Percentiles rank a stretch among this genome's conserved stretches.
Conservation (phyloP, 2,888 invertebrate species). For the Malacosoma neustria region DNA sequence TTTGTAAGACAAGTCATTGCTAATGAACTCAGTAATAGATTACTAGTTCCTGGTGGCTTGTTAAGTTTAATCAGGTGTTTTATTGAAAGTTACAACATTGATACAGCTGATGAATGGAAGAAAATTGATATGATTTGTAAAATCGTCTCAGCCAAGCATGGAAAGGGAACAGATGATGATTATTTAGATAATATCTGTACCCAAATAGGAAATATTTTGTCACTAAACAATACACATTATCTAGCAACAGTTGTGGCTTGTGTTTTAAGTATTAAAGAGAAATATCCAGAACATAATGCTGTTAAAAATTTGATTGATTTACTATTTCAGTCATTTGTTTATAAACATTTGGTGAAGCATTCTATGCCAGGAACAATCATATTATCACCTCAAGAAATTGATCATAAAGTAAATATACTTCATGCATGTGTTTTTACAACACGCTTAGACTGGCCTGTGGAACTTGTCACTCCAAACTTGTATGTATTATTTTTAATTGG, state of each 20-base stretch:
- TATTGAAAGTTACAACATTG: conserved; percentile 70
- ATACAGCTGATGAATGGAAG: conserved; percentile 78
- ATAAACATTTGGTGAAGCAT: conserved; percentile 23
- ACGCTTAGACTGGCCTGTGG: conserved; percentile 40
- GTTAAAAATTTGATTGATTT: conserved; percentile 34
- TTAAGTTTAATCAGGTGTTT: conserved; percentile 78
- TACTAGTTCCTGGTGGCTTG: conserved; percentile 78
- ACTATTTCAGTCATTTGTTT: conserved; percentile 38
- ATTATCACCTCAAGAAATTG: conserved; percentile 46
- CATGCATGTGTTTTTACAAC: conserved; percentile 41
- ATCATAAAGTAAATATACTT: conserved; percentile 42
- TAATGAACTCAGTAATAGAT: conserved; percentile 73
- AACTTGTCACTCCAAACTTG: conserved; percentile 47
- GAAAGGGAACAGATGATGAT: conserved; percentile 45
- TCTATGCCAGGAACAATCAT: conserved; percentile 48
- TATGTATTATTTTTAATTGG: conserved; percentile 56
- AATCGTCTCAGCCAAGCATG: conserved; percentile 75
- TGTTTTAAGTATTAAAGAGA: conserved; percentile 64
- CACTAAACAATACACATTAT: conserved; percentile 51
- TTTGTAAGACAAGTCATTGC: conserved; percentile 79
- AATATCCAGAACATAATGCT: conserved; percentile 50
- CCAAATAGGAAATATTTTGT: conserved; percentile 67
- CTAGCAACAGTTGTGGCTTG: conserved; percentile 71
- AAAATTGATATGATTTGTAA: conserved; percentile 79
- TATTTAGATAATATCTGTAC: conserved; percentile 71